Evolutionary conservation across 2,797 vertebrate species (phyloP).

Genomic region (Labeo calbasu): DNA sequence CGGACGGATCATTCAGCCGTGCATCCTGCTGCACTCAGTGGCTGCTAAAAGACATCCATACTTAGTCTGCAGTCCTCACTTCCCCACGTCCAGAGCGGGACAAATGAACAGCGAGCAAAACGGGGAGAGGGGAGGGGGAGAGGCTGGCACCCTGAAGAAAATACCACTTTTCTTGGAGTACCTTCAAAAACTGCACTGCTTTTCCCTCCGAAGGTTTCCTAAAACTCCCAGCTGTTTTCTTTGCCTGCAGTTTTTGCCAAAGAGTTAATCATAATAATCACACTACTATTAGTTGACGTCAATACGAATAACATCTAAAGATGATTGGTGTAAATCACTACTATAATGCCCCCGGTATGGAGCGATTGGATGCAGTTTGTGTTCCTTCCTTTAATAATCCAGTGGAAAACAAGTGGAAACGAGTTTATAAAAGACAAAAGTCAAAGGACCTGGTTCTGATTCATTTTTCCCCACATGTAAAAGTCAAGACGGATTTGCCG

Average conservation of each 20-base stretch:
- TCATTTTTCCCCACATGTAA: conserved; percentile 52
- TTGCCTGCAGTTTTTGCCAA: conserved; percentile 65
- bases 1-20: conserved; percentile 21
- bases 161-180: conserved; percentile 56
- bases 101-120: conserved; percentile 28
- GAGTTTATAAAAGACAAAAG: conserved; percentile 43
- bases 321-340: conserved; percentile 69
- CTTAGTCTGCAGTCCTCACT: conserved; percentile 24
- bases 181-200: conserved; percentile 61
- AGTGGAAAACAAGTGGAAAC: conserved; percentile 52
- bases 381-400: conserved; percentile 51
- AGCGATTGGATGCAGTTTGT: conserved; percentile 67
- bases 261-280: conserved; percentile 71
- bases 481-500: conserved; percentile 44
- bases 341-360: conserved; percentile 68
- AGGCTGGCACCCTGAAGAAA: conserved; percentile 47
- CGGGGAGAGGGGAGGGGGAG: neutral
- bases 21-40: conserved; percentile 16
- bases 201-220: conserved; percentile 48
- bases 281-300: conserved; percentile 73
- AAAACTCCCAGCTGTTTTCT: conserved; percentile 72
- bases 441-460: conserved; percentile 48
- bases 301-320: conserved; percentile 68
- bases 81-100: conserved; percentile 15
- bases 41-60: conserved; percentile 27